Evolutionary conservation across 2,888 invertebrate species (phyloP).

Genomic region (Andrena chrysosceles): DNA sequence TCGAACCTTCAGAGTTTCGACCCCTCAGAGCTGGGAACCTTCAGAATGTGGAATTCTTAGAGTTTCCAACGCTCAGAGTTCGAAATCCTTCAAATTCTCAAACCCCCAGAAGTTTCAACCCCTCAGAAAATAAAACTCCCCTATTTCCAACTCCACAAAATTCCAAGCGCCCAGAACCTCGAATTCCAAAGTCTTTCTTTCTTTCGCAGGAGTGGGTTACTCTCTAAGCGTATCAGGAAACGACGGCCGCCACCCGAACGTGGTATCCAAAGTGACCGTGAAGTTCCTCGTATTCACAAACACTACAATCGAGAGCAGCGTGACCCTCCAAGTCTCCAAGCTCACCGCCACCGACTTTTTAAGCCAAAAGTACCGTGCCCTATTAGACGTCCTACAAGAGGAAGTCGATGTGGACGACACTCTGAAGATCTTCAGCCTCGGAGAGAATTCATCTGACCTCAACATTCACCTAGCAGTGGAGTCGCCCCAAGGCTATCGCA

Average conservation of each 20-base stretch:
- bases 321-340: slow-evolving; percentile 91
- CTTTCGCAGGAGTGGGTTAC: slow-evolving; percentile 87
- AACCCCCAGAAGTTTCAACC: too few species aligned
- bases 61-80: too few species aligned
- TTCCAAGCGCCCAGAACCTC: too few species aligned
- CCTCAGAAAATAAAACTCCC: too few species aligned
- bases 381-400: slow-evolving; percentile 90
- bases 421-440: slow-evolving; percentile 90
- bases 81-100: too few species aligned
- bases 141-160: too few species aligned
- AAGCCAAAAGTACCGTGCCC: slow-evolving; percentile 90
- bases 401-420: slow-evolving; percentile 88
- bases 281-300: slow-evolving; percentile 94
- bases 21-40: too few species aligned
- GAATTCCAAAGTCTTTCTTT: too few species aligned
- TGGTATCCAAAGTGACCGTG: slow-evolving; percentile 94
- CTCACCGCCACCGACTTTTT: slow-evolving; percentile 91
- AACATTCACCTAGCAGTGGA: slow-evolving; percentile 91
- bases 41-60: too few species aligned
- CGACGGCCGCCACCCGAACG: slow-evolving; percentile 95
- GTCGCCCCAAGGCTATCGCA: slow-evolving; percentile 87
- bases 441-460: slow-evolving; percentile 88
- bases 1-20: too few species aligned
- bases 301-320: slow-evolving; percentile 92
- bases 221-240: slow-evolving; percentile 94